These are phyloP conservation scores for Drosophila recens DNA, from an alignment of 2,888 invertebrate species.

Conservation along the genomic window DNA sequence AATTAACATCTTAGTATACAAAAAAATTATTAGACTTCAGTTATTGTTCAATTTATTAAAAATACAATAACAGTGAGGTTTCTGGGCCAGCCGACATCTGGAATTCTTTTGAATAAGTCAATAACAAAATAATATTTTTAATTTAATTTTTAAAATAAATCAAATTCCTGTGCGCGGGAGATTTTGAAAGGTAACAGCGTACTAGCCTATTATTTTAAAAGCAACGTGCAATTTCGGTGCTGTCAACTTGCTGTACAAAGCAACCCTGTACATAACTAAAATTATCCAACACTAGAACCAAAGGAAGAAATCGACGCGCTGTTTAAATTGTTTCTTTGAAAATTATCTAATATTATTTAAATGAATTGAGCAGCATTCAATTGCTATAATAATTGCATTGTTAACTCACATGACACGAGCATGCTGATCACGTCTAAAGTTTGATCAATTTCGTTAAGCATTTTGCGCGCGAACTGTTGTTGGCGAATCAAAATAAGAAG, in stretches of 20 bases:
- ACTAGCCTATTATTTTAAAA: slow-evolving; percentile 15
- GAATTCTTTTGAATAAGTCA: no score
- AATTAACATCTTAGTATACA: background rate
- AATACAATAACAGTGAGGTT: no score
- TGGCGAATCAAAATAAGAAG: background rate
- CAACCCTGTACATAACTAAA: slow-evolving; percentile 13
- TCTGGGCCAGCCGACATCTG: no score
- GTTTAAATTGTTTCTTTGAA: slow-evolving; percentile 53
- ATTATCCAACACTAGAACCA: slow-evolving; percentile 32
- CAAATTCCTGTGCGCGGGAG: background rate
- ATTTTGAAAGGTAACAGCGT: background rate
- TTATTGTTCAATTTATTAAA: no score
- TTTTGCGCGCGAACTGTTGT: slow-evolving; percentile 36
- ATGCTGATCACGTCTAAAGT: slow-evolving; percentile 16
- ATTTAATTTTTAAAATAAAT: no score
- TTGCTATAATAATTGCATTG: background rate
- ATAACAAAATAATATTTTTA: no score
- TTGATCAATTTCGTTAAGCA: background rate
- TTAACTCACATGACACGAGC: background rate
- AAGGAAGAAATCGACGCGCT: slow-evolving; percentile 44
- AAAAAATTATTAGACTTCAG: background rate
- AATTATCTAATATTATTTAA: slow-evolving; percentile 7
- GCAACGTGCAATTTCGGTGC: slow-evolving; percentile 24
- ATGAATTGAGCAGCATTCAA: background rate
- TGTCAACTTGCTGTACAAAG: slow-evolving; percentile 34